These are phyloP conservation scores for Amazonetta brasiliensis DNA, from an alignment of 2,797 vertebrate genomes.

Conservation along the genomic window DNA sequence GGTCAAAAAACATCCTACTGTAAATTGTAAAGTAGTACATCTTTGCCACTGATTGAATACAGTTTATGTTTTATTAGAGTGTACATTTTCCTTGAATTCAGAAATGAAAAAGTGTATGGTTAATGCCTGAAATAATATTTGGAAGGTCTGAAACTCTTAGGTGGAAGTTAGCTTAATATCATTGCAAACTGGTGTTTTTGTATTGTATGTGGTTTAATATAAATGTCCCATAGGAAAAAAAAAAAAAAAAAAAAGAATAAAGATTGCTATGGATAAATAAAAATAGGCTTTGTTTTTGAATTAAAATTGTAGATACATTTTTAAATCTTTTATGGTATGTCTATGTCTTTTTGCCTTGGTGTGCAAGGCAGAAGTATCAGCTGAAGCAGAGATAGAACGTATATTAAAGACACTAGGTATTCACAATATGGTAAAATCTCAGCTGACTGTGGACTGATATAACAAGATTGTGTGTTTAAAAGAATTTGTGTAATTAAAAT, in stretches of 20 bases:
- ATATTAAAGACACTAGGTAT: not conserved
- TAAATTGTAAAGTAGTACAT: not conserved
- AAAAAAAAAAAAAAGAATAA: not conserved
- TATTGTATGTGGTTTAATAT: not conserved
- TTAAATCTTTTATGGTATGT: not conserved
- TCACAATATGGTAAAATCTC: not conserved
- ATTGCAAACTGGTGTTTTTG: not conserved
- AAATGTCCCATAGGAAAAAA: not conserved
- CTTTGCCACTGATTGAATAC: not conserved
- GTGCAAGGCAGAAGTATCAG: no score
- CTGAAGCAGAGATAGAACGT: not conserved
- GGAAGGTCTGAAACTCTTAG: not conserved
- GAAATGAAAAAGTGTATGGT: not conserved
- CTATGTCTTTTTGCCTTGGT: not conserved
- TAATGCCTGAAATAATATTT: not conserved
- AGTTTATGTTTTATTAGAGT: not conserved
- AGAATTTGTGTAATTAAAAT: not conserved
- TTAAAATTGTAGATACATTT: not conserved
- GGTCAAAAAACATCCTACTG: not conserved
- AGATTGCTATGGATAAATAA: not conserved
- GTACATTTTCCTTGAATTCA: not conserved
- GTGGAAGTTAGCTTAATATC: not conserved
- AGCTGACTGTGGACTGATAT: not conserved
- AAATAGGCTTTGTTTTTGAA: not conserved
- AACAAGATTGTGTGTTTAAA: not conserved